phyloP scores from a whole-genome alignment of 2,797 vertebrate genomes.

The Sebastes cheni region DNA sequence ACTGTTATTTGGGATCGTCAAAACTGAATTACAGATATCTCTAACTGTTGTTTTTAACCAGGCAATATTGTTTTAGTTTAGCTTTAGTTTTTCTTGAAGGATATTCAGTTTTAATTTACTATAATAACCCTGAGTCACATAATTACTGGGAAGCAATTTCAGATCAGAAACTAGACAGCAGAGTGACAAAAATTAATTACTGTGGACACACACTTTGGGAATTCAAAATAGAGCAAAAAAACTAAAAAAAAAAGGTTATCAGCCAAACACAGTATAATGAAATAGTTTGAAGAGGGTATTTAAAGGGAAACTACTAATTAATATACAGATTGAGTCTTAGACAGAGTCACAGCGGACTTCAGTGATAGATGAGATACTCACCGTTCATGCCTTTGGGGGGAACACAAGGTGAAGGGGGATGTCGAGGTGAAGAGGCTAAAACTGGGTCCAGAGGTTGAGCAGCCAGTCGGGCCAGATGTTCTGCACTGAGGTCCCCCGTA shows the following conservation, averaged over 20 bases:
- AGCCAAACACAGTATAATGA: not conserved
- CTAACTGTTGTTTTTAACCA: too few relatives aligned
- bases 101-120: too few relatives aligned
- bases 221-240: not conserved
- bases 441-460: conserved; percentile 84
- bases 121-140: not conserved
- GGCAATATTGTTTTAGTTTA: too few relatives aligned
- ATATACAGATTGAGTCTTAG: not conserved
- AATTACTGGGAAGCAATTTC: conserved; percentile 14
- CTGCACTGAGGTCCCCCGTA: conserved; percentile 80
- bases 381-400: conserved; percentile 87
- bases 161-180: not conserved
- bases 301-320: not conserved
- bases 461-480: conserved; percentile 65
- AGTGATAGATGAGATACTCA: conserved; percentile 59
- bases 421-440: conserved; percentile 75
- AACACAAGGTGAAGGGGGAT: conserved; percentile 67
- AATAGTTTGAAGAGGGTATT: not conserved
- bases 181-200: not conserved
- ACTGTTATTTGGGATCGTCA: too few relatives aligned
- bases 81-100: too few relatives aligned
- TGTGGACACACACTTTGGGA: not conserved
- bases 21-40: too few relatives aligned
- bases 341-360: not conserved
- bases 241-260: not conserved